Base-by-base conservation (phyloP, 2,113 vertebrate genomes). In the Osmerus mordax region DNA sequence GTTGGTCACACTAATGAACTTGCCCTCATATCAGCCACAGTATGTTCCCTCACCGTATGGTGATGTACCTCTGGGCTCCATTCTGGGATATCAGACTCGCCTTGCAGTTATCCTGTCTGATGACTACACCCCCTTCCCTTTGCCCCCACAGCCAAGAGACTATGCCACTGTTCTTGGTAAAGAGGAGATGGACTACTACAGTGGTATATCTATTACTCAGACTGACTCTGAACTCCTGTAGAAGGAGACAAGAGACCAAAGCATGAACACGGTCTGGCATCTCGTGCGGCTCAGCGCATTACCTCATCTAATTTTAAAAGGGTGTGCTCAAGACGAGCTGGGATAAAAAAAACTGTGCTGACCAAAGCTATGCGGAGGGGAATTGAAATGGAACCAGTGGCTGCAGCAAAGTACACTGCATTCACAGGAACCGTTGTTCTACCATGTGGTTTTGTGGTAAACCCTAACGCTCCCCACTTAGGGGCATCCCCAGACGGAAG, bases 221-320 rank as follows among this genome's bases (percentile, higher is more conserved):
- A 28, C 63, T 41, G 63, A 65, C 2, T 3, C 23, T 29, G 63
- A 65, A 65, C 25, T 16, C 4, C 13, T 65, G 7, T 16, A 65
- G 63, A 65, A 32, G 15, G 63, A 65, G 18, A 65, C 41, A n/a
- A n/a, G 65, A 66, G 32, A 0, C 15, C 65, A 66, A 51, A 66
- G 65, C 18, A 25, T 25, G 25, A 66, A 47, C 65, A 66, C 47
- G 8, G 7, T 66, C 65, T 66, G 41, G 4, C 65, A 66, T 66
- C n/a, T 1, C 51, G 41, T 51, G 13, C 19, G 12, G 6, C 41
- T 66, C 15, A 41, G 15, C n/a, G n/a, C 16, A 41, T 52, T 21
- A 66, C 63, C 7, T 29, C 65, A 19, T 66, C 65, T 21, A 51
- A 36, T 41, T 65, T 65, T n/a, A 65, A 65, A 65, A 65, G 63